Conservation (phyloP, 2,888 invertebrate species). For the Abrostola tripartita region DNA sequence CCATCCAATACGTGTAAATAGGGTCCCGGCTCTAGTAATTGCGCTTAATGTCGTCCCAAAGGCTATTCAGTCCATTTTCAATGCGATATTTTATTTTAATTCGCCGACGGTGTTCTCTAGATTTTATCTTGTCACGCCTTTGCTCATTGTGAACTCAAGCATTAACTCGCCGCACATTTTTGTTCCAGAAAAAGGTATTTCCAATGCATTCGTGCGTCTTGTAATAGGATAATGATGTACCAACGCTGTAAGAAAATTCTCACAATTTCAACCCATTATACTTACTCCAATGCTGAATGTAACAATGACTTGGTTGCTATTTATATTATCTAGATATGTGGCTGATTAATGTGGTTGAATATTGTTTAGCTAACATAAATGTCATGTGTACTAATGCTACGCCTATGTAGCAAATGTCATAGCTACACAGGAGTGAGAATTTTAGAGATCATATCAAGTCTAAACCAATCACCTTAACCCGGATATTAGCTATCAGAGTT, state of each 20-base stretch:
- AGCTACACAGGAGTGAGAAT: conserved; percentile 38
- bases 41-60: conserved; percentile 81
- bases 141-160: conserved; percentile 76
- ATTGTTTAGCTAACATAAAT: conserved; percentile 23
- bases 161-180: conserved; percentile 72
- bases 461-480: conserved; percentile 30
- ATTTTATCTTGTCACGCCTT: conserved; percentile 86
- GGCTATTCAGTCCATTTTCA: conserved; percentile 82
- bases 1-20: conserved; percentile 72
- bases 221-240: conserved; percentile 73
- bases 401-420: conserved; percentile 13
- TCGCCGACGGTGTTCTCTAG: conserved; percentile 77
- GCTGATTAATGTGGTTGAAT: conserved; percentile 24
- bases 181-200: conserved; percentile 73
- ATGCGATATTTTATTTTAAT: conserved; percentile 83
- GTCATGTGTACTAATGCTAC: conserved; percentile 12
- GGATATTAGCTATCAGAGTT: conserved; percentile 35
- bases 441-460: conserved; percentile 42
- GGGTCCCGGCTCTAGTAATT: conserved; percentile 76
- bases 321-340: conserved; percentile 19
- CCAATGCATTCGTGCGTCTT: conserved; percentile 70
- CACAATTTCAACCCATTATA: conserved; percentile 30
- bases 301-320: conserved; percentile 29
- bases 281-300: conserved; percentile 21
- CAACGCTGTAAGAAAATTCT: conserved; percentile 56